A percentile compares a stretch with the other conserved stretches of the same genome.
These are phyloP conservation scores for Leucophenga montana DNA, from an alignment of 2,888 invertebrate species.

Conservation along the genomic window DNA sequence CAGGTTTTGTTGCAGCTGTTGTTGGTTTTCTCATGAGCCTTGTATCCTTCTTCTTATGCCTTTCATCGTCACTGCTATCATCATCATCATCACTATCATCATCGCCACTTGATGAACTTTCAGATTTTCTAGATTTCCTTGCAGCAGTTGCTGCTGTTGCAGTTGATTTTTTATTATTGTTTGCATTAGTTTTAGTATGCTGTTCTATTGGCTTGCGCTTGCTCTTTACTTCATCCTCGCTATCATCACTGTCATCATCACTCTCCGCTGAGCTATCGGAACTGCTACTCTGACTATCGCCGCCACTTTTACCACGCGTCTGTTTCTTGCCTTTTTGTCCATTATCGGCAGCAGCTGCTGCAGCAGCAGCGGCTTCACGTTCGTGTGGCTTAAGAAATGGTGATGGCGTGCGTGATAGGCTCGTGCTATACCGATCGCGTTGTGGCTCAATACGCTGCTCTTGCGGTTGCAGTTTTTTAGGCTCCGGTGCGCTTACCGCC, in stretches of 20 bases:
- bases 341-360: constrained; percentile 32
- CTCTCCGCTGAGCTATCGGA: constrained; percentile 74
- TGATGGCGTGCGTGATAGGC: constrained; percentile 89
- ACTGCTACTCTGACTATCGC: constrained; percentile 54
- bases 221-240: constrained; percentile 49
- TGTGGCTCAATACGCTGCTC: constrained; percentile 28
- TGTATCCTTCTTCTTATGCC: constrained; percentile 49
- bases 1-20: constrained; percentile 13
- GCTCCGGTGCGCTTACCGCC: neutral
- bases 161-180: neutral
- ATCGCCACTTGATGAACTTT: constrained; percentile 56
- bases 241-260: constrained; percentile 74
- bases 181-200: constrained; percentile 50
- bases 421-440: constrained; percentile 72
- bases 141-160: constrained; percentile 24
- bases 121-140: constrained; percentile 5
- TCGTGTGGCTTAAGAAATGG: constrained; percentile 81
- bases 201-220: constrained; percentile 43
- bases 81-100: constrained; percentile 51
- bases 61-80: constrained; percentile 68
- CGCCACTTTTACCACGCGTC: constrained; percentile 33
- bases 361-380: constrained; percentile 50
- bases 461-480: constrained; percentile 33
- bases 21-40: constrained; percentile 17
- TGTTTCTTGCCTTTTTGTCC: constrained; percentile 1